A percentile compares a stretch with the other conserved stretches of the same genome.
Evolutionary conservation across 1,140 invertebrate genomes (phyloP).

Genomic region (Zaprionus ornatus): DNA sequence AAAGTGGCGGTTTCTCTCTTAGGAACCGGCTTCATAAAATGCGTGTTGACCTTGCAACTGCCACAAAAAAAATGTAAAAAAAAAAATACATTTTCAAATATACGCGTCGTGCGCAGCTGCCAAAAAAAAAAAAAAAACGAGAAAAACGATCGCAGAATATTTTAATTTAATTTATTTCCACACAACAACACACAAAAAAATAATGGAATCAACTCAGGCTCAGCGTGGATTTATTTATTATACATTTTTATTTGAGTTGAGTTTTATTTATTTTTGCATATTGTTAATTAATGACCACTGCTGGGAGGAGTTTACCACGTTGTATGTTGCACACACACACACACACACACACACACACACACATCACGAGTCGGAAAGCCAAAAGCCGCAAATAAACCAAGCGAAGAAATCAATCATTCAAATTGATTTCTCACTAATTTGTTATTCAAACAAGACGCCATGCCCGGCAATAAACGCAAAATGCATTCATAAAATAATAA

Average conservation of each 20-base stretch:
- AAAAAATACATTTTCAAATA: constrained; percentile 58
- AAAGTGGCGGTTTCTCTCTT: constrained; percentile 16
- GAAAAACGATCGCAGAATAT: constrained; percentile 77
- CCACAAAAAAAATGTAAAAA: constrained; percentile 68
- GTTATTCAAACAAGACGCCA: constrained; percentile 67
- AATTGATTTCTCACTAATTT: constrained; percentile 79
- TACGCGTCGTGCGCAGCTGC: constrained; percentile 1
- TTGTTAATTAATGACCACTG: constrained; percentile 74
- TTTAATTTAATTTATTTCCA: constrained; percentile 80
- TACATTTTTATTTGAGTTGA: constrained; percentile 17
- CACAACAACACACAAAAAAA: constrained; percentile 15
- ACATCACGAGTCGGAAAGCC: constrained; percentile 60
- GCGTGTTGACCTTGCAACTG: constrained; percentile 72
- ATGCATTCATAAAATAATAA: constrained; percentile 56
- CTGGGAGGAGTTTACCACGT: constrained; percentile 44
- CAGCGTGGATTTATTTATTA: constrained; percentile 30
- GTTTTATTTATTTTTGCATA: constrained; percentile 63
- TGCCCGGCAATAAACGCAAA: constrained; percentile 41
- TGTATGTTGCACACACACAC: constrained; percentile 38
- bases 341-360: constrained; percentile 51
- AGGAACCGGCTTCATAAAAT: constrained; percentile 43
- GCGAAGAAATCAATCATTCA: constrained; percentile 78
- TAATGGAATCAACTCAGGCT: constrained; percentile 2
- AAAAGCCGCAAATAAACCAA: not conserved
- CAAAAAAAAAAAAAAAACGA: constrained; percentile 58